Evolutionary conservation across 1,140 invertebrate genomes (phyloP), one percentile per base, ranked within the genome.

Genomic region (Tenebrio molitor): DNA sequence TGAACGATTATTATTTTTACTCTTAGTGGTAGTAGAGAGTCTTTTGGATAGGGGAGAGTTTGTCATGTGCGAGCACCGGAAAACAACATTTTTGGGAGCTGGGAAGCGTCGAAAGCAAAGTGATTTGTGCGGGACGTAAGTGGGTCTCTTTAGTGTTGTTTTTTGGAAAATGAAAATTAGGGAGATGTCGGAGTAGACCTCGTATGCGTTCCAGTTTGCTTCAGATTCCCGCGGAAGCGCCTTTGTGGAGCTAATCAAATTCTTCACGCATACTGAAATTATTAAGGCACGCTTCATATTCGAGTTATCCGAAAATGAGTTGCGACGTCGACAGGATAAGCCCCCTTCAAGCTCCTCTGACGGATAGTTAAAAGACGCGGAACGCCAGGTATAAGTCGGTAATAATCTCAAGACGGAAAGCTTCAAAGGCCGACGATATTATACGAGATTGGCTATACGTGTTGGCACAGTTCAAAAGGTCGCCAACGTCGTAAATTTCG

Each of bases 201-300:
- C n/a, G n/a, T n/a, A n/a, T n/a, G n/a, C n/a, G n/a, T n/a, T n/a
- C n/a, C n/a, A n/a, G n/a, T n/a, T n/a, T n/a, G n/a, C n/a, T n/a
- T n/a, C n/a, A n/a, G n/a, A n/a, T n/a, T n/a, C n/a, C n/a, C n/a
- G n/a, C n/a, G 25, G 8, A 29, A 29, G 25, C 25, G 25, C 3
- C 25, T 29, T 29, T 29, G 8, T 8, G 8, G 25, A 29, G 25
- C 50, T 58, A 58, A 58, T 58, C 50, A 58, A 58, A 58, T 58
- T 58, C 50, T 58, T 58, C 50, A 58, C 50, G 50, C 50, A 58
- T 58, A 58, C 50, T 58, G 50, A 58, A 58, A 58, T 58, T 58
- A 58, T 58, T 58, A 58, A 58, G 50, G 50, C 50, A 58, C 23
- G 50, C 50, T 58, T 58, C 50, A 58, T 58, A 58, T 58, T 58